phyloP scores from a whole-genome alignment of 2,113 vertebrate genomes.

The Oreochromis tanganicae region DNA sequence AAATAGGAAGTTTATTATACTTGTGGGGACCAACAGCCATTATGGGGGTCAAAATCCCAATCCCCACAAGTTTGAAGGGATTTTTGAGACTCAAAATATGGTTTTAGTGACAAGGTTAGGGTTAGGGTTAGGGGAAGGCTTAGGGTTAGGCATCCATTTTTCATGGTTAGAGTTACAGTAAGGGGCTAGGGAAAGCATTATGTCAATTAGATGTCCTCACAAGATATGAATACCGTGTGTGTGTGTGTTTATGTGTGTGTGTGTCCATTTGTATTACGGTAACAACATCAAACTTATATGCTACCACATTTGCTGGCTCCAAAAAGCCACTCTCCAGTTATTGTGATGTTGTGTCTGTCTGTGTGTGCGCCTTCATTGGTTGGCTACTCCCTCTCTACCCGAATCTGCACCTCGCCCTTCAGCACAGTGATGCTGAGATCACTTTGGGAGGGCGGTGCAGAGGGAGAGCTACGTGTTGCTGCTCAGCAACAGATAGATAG shows the following conservation, averaged over 20 bases:
- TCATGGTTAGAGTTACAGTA: background rate
- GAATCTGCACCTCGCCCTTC: slow-evolving; percentile 39
- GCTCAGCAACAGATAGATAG: slow-evolving; percentile 63
- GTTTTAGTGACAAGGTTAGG: background rate
- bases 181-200: background rate
- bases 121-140: background rate
- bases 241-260: background rate
- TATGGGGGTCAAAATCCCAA: background rate
- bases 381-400: slow-evolving; percentile 28
- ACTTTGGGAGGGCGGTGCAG: slow-evolving; percentile 39
- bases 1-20: background rate
- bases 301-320: background rate
- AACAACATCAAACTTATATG: background rate
- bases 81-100: background rate
- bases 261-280: background rate
- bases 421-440: slow-evolving; percentile 34
- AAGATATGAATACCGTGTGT: background rate
- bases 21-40: background rate
- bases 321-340: background rate
- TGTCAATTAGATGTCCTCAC: background rate
- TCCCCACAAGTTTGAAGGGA: background rate
- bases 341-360: background rate
- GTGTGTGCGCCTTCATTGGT: background rate
- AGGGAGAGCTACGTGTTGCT: slow-evolving; percentile 66
- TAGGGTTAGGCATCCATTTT: background rate